Evolutionary conservation across 2,113 vertebrate species (phyloP).

Genomic region (Lepisosteus osseus): DNA sequence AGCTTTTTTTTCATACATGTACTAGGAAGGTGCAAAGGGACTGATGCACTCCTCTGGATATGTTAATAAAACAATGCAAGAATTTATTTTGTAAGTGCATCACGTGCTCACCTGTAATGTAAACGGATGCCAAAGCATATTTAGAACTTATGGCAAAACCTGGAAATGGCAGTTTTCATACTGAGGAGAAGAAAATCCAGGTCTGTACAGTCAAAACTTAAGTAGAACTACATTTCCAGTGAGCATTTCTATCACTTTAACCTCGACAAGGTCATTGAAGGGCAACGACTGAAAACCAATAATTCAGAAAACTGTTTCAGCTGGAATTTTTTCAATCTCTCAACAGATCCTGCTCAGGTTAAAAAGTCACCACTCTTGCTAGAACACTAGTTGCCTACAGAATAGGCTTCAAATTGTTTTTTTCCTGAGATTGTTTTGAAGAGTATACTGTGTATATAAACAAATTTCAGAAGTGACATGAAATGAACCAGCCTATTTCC

Average conservation of each 20-base stretch:
- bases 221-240: background rate
- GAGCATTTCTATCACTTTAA: constrained; percentile 7
- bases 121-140: constrained; percentile 7
- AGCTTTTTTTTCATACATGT: too few relatives aligned
- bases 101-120: background rate
- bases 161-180: background rate
- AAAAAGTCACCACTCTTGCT: background rate
- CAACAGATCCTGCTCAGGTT: background rate
- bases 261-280: background rate
- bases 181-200: background rate
- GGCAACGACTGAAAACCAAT: background rate
- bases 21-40: background rate
- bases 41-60: background rate
- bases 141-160: constrained; percentile 8
- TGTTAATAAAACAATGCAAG: background rate
- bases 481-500: too few relatives aligned
- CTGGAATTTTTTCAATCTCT: background rate
- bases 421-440: too few relatives aligned
- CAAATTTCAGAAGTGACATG: too few relatives aligned
- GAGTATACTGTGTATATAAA: too few relatives aligned
- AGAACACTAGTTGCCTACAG: background rate
- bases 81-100: background rate
- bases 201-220: background rate
- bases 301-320: background rate
- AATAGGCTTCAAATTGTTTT: background rate